These are phyloP conservation scores for Prenolepis imparis DNA, from an alignment of 2,888 invertebrate species.

Conservation along the genomic window DNA sequence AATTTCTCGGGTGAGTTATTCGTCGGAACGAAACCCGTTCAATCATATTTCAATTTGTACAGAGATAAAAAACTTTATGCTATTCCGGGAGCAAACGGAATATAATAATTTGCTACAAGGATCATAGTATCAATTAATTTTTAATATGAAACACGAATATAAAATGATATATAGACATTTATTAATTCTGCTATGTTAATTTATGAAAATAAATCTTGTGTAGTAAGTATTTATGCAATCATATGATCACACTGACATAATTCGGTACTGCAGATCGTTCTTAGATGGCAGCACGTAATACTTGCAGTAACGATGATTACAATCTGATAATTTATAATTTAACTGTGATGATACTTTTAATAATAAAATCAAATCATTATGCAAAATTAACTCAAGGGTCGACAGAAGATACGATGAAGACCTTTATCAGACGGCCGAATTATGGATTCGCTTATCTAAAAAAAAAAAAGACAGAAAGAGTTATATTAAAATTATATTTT, in stretches of 20 bases:
- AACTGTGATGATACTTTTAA: background rate
- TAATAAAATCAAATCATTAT: background rate
- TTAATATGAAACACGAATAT: background rate
- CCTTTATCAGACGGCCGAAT: no score
- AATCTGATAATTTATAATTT: background rate
- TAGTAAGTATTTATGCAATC: background rate
- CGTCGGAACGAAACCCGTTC: constrained; percentile 4
- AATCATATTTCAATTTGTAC: constrained; percentile 18
- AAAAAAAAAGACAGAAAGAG: no score
- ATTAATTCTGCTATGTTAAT: background rate
- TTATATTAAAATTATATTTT: no score
- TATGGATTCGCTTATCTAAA: no score
- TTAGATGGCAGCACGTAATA: constrained; percentile 68
- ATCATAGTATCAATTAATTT: constrained; percentile 23
- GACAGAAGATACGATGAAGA: no score
- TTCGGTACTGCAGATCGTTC: constrained; percentile 2
- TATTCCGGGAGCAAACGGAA: background rate
- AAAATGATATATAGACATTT: background rate
- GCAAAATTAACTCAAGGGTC: background rate
- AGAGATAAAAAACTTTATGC: constrained; percentile 13
- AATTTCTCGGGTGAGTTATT: constrained; percentile 44
- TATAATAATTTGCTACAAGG: constrained; percentile 8
- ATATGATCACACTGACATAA: background rate
- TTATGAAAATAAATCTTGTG: background rate
- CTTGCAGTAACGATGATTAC: background rate